phyloP scores from a whole-genome alignment of 2,113 vertebrate species.

The Amphilophus citrinellus region DNA sequence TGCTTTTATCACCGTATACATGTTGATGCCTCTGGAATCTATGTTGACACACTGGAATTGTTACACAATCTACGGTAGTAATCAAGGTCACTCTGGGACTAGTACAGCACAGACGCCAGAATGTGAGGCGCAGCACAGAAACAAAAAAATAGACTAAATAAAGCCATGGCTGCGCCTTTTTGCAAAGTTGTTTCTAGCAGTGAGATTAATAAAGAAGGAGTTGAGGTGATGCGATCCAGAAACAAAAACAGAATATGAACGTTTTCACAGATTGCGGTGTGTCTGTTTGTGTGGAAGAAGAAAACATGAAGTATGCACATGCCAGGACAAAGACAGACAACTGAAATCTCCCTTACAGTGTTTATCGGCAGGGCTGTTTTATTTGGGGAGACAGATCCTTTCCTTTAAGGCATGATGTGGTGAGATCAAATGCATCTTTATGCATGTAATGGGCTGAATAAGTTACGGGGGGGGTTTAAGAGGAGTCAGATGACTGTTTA shows the following conservation, averaged over 20 bases:
- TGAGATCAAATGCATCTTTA: background rate
- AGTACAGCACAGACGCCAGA: background rate
- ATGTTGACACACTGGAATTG: conserved; percentile 13
- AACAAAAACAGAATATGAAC: background rate
- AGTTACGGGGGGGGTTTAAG: background rate
- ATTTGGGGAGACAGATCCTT: background rate
- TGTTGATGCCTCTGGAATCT: background rate
- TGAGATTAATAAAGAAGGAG: background rate
- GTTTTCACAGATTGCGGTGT: background rate
- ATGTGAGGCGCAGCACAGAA: background rate
- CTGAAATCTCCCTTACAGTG: background rate
- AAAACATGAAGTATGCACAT: background rate
- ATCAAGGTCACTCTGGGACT: background rate
- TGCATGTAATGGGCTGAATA: background rate
- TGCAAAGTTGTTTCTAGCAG: background rate
- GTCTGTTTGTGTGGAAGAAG: background rate
- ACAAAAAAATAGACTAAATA: background rate
- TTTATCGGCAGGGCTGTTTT: background rate
- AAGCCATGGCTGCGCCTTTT: background rate
- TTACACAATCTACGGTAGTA: conserved; percentile 24
- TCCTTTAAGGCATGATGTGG: background rate
- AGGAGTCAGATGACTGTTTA: background rate
- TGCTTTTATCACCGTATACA: background rate
- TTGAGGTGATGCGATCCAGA: background rate
- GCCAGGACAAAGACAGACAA: background rate